Evolutionary conservation across 2,888 invertebrate species (phyloP).

Genomic region (Corythucha ciliata): DNA sequence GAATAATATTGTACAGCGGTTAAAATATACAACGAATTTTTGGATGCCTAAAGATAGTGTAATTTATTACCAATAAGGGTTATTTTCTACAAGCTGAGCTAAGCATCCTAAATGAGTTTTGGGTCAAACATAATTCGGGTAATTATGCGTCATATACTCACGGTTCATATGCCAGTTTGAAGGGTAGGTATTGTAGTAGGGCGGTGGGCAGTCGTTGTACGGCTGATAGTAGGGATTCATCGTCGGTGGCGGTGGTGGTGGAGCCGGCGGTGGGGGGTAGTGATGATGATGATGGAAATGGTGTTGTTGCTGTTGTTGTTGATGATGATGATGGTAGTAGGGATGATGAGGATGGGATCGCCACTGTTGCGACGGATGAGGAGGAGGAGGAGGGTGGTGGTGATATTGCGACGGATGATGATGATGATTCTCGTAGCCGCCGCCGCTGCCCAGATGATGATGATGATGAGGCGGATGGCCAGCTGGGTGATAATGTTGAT

Average conservation of each 20-base stretch:
- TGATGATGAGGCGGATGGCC: too few species aligned
- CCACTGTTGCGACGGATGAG: constrained; percentile 18
- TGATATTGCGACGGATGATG: too few species aligned
- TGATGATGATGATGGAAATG: constrained; percentile 28
- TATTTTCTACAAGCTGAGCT: constrained; percentile 31
- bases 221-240: constrained; percentile 18
- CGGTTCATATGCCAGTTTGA: constrained; percentile 27
- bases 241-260: too few species aligned
- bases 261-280: constrained; percentile 22
- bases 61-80: constrained; percentile 29
- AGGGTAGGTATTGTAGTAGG: constrained; percentile 30
- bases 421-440: constrained; percentile 8
- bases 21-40: too few species aligned
- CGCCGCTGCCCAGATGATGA: constrained; percentile 13
- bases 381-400: constrained; percentile 10
- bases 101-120: constrained; percentile 30
- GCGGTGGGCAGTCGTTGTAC: constrained; percentile 28
- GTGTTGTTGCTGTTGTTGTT: constrained; percentile 25
- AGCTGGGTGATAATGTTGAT: constrained; percentile 1
- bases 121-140: constrained; percentile 31
- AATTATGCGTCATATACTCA: constrained; percentile 28
- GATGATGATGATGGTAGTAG: constrained; percentile 25
- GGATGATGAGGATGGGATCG: constrained; percentile 28
- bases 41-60: constrained; percentile 9
- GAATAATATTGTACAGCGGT: too few species aligned